Evolutionary conservation across 2,797 vertebrate species (phyloP).

Genomic region (Microtus obscurus): DNA sequence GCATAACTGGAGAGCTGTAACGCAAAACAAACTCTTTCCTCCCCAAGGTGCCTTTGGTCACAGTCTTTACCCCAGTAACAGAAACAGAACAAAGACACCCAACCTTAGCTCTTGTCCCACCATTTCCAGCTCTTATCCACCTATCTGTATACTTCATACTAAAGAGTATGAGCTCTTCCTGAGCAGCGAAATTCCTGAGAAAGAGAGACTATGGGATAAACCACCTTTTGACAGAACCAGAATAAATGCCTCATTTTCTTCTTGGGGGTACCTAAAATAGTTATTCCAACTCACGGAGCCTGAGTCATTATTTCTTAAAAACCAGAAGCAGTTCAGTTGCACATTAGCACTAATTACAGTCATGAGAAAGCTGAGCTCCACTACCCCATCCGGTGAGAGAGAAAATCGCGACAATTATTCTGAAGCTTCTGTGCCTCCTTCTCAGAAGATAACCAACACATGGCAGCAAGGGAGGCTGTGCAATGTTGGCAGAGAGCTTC

Average conservation of each 20-base stretch:
- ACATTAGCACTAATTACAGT: background rate
- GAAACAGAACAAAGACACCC: background rate
- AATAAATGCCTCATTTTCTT: background rate
- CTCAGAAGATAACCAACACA: slow-evolving; percentile 9
- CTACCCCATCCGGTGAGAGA: background rate
- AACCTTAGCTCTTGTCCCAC: background rate
- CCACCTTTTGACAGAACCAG: background rate
- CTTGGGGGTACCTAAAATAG: background rate
- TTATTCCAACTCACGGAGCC: background rate
- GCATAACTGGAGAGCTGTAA: background rate
- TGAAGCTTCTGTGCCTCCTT: slow-evolving; percentile 11
- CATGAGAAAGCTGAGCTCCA: background rate
- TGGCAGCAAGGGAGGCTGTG: background rate
- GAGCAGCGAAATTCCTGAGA: slow-evolving; percentile 34
- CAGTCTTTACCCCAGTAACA: background rate
- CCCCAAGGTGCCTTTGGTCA: background rate
- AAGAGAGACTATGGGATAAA: background rate
- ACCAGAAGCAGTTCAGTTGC: slow-evolving; percentile 21
- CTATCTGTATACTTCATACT: background rate
- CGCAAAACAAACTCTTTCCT: background rate
- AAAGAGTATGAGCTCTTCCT: background rate
- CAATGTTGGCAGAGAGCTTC: background rate
- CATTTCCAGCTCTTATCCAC: background rate
- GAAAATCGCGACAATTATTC: slow-evolving; percentile 45
- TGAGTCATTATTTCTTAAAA: background rate